A percentile compares a stretch with the other conserved stretches of the same genome.
These are phyloP conservation scores for Drosophila tanythrix DNA, from an alignment of 2,888 invertebrate genomes.

Conservation along the genomic window DNA sequence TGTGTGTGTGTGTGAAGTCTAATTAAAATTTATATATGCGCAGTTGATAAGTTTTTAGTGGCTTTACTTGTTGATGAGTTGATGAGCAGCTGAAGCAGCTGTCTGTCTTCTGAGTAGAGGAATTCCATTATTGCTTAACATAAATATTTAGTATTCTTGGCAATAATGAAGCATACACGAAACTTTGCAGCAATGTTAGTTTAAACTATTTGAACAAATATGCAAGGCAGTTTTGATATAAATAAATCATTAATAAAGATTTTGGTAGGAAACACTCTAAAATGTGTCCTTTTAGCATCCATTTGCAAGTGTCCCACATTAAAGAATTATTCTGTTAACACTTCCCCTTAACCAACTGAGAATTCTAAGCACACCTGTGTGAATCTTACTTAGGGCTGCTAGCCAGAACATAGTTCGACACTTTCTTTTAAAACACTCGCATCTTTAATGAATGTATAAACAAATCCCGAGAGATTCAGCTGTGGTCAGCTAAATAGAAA, in stretches of 20 bases:
- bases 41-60: slow-evolving; percentile 76
- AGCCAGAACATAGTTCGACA: not conserved
- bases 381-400: not conserved
- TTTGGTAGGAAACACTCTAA: accelerated
- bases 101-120: slow-evolving; percentile 14
- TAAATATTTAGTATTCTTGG: slow-evolving; percentile 16
- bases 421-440: not conserved
- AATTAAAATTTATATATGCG: slow-evolving; percentile 78
- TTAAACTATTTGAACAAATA: not conserved
- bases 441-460: not conserved
- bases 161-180: not conserved
- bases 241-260: not conserved
- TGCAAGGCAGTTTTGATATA: accelerated
- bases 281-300: not conserved
- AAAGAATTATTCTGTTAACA: not conserved
- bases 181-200: not conserved
- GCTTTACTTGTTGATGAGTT: slow-evolving; percentile 64
- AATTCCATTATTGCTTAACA: slow-evolving; percentile 14
- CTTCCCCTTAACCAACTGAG: not conserved
- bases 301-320: not conserved
- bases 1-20: slow-evolving; percentile 45
- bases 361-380: not conserved
- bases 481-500: slow-evolving; percentile 1
- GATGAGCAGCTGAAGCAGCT: slow-evolving; percentile 43
- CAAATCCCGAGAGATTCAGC: not conserved